Conservation (phyloP, 1,140 invertebrate genomes). For the Chlorops oryzae region DNA sequence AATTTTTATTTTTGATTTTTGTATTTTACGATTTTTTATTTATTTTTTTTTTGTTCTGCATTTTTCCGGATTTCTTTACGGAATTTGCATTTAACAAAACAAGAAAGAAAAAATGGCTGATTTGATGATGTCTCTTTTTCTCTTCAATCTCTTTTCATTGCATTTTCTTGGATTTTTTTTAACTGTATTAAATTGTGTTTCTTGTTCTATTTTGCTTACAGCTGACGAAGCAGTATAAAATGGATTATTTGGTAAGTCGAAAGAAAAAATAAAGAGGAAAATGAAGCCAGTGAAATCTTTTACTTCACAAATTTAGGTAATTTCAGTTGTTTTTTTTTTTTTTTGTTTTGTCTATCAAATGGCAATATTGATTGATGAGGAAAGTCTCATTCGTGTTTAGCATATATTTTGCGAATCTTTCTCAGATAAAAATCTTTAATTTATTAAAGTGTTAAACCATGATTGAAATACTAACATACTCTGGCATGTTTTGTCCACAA, state of each 20-base stretch:
- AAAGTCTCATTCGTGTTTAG: too few relatives aligned
- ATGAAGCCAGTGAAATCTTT: too few relatives aligned
- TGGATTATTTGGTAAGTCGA: conserved; percentile 37
- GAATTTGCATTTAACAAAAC: too few relatives aligned
- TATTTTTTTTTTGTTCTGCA: neutral
- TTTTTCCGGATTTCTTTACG: neutral
- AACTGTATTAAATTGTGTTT: neutral
- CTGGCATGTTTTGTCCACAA: too few relatives aligned
- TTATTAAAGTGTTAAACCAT: too few relatives aligned
- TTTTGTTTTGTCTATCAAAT: too few relatives aligned
- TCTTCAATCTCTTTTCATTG: neutral
- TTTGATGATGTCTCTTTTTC: neutral
- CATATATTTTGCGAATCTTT: too few relatives aligned
- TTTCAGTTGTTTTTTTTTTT: neutral
- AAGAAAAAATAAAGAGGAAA: too few relatives aligned
- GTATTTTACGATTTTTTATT: neutral
- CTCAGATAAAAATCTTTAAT: too few relatives aligned
- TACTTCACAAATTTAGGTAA: neutral
- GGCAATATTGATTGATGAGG: too few relatives aligned
- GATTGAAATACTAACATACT: too few relatives aligned
- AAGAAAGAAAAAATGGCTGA: too few relatives aligned
- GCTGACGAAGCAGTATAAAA: conserved; percentile 24
- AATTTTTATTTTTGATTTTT: neutral
- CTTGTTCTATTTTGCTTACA: conserved; percentile 12
- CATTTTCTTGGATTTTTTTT: neutral